These are phyloP conservation scores for Chlorops oryzae DNA, from an alignment of 1,140 invertebrate genomes.

Conservation along the genomic window DNA sequence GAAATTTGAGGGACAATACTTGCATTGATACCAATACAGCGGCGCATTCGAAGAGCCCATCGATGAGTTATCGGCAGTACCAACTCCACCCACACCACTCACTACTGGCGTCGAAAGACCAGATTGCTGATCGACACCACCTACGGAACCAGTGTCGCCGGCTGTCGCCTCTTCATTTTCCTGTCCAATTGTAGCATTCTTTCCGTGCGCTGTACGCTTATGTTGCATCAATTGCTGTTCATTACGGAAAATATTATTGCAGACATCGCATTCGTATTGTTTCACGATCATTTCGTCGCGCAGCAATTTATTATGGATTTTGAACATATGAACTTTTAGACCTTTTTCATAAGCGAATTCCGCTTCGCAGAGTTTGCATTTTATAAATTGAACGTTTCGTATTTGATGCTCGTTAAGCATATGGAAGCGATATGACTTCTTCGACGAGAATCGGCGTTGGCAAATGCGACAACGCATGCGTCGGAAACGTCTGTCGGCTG, in stretches of 20 bases:
- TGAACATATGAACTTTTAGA: constrained; percentile 45
- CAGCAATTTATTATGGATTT: constrained; percentile 38
- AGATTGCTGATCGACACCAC: not conserved
- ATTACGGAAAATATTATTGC: constrained; percentile 41
- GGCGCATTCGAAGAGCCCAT: constrained; percentile 13
- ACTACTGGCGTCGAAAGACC: constrained; percentile 11
- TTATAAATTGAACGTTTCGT: constrained; percentile 45
- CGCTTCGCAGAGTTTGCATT: constrained; percentile 43
- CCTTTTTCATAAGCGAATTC: constrained; percentile 47
- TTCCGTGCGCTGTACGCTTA: constrained; percentile 28
- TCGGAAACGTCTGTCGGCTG: constrained; percentile 40
- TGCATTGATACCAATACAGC: constrained; percentile 45
- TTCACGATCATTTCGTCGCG: constrained; percentile 43
- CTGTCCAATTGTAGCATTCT: constrained; percentile 16
- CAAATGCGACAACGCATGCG: constrained; percentile 46
- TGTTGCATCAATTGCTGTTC: constrained; percentile 37
- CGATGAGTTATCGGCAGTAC: constrained; percentile 12
- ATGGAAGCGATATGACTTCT: constrained; percentile 44
- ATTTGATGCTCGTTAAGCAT: constrained; percentile 47
- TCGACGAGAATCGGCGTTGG: constrained; percentile 41
- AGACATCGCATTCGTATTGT: constrained; percentile 45
- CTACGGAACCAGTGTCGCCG: not conserved
- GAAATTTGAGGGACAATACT: constrained; percentile 45
- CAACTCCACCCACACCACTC: constrained; percentile 8
- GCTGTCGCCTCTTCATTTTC: constrained; percentile 7